Percentiles rank a stretch among this genome's conserved stretches.
Conservation (phyloP, 2,888 invertebrate genomes). For the Tholera decimalis region DNA sequence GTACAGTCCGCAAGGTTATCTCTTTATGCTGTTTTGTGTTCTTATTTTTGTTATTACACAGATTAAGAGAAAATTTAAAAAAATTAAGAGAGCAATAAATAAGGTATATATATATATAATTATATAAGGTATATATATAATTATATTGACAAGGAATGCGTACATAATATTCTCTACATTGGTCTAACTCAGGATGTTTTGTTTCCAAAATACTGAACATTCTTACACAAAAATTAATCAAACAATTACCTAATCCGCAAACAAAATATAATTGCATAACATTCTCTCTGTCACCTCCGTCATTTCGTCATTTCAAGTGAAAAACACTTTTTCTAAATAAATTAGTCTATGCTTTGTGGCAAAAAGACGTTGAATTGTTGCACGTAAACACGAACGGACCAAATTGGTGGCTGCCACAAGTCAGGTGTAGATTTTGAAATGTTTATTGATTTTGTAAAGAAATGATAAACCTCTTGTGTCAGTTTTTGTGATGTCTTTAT, state of each 20-base stretch:
- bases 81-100: too few species aligned
- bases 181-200: too few species aligned
- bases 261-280: constrained; percentile 44
- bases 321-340: constrained; percentile 58
- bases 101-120: too few species aligned
- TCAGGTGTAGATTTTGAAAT: constrained; percentile 37
- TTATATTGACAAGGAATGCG: too few species aligned
- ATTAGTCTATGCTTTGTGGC: constrained; percentile 38
- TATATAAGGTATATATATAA: too few species aligned
- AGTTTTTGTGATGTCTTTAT: constrained; percentile 20
- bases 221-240: constrained; percentile 19
- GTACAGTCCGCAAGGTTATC: too few species aligned
- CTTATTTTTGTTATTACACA: too few species aligned
- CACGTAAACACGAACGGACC: constrained; percentile 56
- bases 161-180: too few species aligned
- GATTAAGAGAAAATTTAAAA: too few species aligned
- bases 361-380: constrained; percentile 56
- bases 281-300: constrained; percentile 33
- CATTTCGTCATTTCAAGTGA: constrained; percentile 38
- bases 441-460: constrained; percentile 40
- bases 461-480: constrained; percentile 19
- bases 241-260: constrained; percentile 22
- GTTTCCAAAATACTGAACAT: not conserved
- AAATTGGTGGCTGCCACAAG: constrained; percentile 38
- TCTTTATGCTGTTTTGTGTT: too few species aligned